Evolutionary conservation across 2,113 vertebrate species (phyloP).

Genomic region (Engraulis encrasicolus): DNA sequence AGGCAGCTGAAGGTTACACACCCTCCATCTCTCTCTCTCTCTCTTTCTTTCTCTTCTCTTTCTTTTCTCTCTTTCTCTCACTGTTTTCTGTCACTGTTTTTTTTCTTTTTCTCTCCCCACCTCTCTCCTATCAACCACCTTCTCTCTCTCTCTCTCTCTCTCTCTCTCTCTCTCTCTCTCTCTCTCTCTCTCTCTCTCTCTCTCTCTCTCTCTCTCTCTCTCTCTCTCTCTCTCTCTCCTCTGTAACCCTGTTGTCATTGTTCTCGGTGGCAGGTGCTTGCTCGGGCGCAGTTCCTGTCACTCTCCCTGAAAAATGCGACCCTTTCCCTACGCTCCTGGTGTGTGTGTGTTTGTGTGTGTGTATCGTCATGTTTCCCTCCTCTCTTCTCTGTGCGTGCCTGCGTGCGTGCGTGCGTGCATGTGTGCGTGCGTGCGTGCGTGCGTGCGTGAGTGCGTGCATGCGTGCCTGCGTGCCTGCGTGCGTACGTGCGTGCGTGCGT

Average conservation of each 20-base stretch:
- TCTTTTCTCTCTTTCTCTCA: background rate
- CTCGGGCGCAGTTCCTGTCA: conserved; percentile 12
- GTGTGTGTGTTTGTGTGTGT: too few relatives aligned
- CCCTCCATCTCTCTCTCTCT: background rate
- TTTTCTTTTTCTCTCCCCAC: background rate
- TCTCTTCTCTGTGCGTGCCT: too few relatives aligned
- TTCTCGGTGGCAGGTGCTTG: conserved; percentile 14
- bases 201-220: background rate
- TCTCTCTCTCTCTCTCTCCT: background rate
- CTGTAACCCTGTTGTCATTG: conserved; percentile 9
- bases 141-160: background rate
- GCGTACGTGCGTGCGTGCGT: background rate
- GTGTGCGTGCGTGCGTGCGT: background rate
- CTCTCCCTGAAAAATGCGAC: background rate
- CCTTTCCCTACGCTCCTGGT: background rate
- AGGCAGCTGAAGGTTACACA: conserved; percentile 5
- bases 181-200: background rate
- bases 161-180: background rate
- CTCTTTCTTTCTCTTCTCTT: background rate
- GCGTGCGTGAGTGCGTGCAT: background rate
- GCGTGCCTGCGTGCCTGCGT: background rate
- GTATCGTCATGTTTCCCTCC: too few relatives aligned
- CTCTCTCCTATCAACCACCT: too few relatives aligned
- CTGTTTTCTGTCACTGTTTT: background rate
- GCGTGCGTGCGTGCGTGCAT: background rate